Evolutionary conservation across 2,888 invertebrate species (phyloP), one percentile per base, ranked within the genome.

Genomic region (Melieria picta): DNA sequence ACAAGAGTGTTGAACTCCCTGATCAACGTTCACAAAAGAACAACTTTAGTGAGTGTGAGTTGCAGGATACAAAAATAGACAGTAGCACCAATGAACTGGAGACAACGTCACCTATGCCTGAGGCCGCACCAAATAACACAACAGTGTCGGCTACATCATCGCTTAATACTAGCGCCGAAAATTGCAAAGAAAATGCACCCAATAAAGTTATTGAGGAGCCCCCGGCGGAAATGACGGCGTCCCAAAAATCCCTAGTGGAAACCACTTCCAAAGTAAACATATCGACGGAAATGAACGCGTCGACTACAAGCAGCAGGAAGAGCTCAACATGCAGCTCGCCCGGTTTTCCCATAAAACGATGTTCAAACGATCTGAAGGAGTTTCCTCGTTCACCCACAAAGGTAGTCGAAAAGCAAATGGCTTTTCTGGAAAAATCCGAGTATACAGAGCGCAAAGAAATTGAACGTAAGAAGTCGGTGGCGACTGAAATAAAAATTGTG

Each of bases 331-430:
- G 79, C 4, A 69, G 60, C 16, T 83, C 82, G 4, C 81, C 83
- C 0, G 52, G 72, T 6, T 84, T 84, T 50, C 83, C 83, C 0
- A 60, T 79, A 0, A 82, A 78, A 64, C 65, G 73, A 4, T 60
- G 73, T 0, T 68, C 56, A 10, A 79, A 57, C 43, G 70, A 64
- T 5, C 60, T 75, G 0, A 69, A 56, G 4, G 76, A 78, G n/a
- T 84, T 84, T 74, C 83, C 83, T 11, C 80, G 76, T 13, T 81
- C 83, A 0, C 81, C 83, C 1, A 77, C 74, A 60, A 75, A 79
- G 5, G 7, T 65, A 1, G 62, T 62, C 1, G 70, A 74, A 4
- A 63, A 77, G 4, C 73, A 78, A 46, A 77, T 79, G 66, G 45
- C 72, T 6, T 83, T 79, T 70, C 57, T 84, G 45, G 83, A 83